Evolutionary conservation across 2,888 invertebrate genomes (phyloP).

Genomic region (Acanthococcus lagerstroemiae): DNA sequence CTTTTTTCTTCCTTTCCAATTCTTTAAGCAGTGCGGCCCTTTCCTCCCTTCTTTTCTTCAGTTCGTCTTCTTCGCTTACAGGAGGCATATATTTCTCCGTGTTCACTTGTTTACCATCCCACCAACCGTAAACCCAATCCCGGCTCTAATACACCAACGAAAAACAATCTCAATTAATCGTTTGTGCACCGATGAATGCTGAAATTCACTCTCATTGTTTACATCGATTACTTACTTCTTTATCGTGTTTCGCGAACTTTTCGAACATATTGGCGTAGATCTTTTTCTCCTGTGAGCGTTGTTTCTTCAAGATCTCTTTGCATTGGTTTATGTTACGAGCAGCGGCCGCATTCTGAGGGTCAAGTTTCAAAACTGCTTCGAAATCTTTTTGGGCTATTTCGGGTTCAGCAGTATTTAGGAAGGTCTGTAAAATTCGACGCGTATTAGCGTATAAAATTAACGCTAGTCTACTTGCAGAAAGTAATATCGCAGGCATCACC

Average conservation of each 20-base stretch:
- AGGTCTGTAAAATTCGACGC: conserved; percentile 46
- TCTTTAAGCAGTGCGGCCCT: conserved; percentile 32
- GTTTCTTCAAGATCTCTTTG: conserved; percentile 60
- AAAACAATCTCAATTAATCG: neutral
- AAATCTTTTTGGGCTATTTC: conserved; percentile 70
- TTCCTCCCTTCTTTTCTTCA: conserved; percentile 33
- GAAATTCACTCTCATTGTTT: neutral
- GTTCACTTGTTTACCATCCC: conserved; percentile 37
- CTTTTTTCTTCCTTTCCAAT: conserved; percentile 33
- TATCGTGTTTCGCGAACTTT: conserved; percentile 73
- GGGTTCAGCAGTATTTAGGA: conserved; percentile 62
- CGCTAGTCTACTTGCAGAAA: neutral
- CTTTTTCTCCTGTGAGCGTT: conserved; percentile 69
- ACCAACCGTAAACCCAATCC: conserved; percentile 39
- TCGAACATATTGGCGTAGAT: conserved; percentile 93
- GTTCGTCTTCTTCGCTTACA: conserved; percentile 33
- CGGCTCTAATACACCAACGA: conserved; percentile 28
- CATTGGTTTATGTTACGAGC: conserved; percentile 63
- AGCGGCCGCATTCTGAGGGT: conserved; percentile 84
- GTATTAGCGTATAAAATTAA: neutral
- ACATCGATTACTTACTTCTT: conserved; percentile 49
- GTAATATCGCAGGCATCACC: conserved; percentile 39
- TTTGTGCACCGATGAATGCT: neutral
- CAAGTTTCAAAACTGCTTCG: conserved; percentile 59
- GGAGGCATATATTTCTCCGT: conserved; percentile 33